A percentile compares a stretch with the other conserved stretches of the same genome.
These are phyloP conservation scores for Mastomys natalensis DNA, from an alignment of 2,113 vertebrate genomes.

Conservation along the genomic window DNA sequence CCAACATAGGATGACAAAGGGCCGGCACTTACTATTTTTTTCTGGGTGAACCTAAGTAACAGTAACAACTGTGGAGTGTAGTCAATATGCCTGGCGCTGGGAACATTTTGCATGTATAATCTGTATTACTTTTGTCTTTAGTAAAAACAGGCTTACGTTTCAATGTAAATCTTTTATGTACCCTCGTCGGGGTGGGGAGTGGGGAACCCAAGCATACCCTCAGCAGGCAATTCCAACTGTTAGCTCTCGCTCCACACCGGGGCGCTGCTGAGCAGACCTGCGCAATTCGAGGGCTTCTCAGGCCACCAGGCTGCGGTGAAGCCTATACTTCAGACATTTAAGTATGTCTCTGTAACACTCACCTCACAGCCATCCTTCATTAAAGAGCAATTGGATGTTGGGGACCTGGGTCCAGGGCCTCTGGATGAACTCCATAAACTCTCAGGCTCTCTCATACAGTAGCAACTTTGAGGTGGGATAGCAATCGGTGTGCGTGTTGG, in stretches of 20 bases:
- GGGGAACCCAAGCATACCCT: not conserved
- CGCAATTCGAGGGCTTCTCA: not conserved
- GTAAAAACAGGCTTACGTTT: not conserved
- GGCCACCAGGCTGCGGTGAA: not conserved
- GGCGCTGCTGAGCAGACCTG: not conserved
- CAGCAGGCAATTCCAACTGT: not conserved
- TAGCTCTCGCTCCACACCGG: not conserved
- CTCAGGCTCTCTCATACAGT: not conserved
- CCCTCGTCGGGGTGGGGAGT: not conserved
- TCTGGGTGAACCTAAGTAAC: not conserved
- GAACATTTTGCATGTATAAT: not conserved
- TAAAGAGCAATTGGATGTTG: not conserved
- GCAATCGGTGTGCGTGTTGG: not conserved
- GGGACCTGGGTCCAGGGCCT: not conserved
- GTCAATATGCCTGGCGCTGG: not conserved
- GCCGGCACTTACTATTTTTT: not conserved
- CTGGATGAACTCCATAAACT: not conserved
- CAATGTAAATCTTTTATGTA: not conserved
- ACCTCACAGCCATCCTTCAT: not conserved
- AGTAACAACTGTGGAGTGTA: not conserved
- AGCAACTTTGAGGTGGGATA: not conserved
- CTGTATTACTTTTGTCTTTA: not conserved
- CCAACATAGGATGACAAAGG: too few relatives aligned
- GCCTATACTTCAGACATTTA: not conserved
- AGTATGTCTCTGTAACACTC: not conserved